Evolutionary conservation across 1,140 invertebrate genomes (phyloP), one percentile per base, ranked within the genome.

Genomic region (Drosophila tsacasi): DNA sequence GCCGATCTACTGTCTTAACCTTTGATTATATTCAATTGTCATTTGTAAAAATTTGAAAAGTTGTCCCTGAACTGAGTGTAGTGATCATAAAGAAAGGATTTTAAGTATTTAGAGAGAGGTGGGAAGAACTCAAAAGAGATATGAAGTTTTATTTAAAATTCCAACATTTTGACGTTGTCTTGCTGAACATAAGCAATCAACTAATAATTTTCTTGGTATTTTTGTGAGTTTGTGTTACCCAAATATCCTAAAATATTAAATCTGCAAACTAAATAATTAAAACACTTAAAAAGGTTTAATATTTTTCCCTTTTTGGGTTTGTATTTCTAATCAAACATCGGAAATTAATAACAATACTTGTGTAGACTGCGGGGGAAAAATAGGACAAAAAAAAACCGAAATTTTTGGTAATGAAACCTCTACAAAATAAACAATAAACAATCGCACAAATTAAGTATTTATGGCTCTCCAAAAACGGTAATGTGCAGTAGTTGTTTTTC

Each of bases 71-170:
- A 39, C 19, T 10, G 8, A 76, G 58, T 21, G 15, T 55, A 37
- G 17, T 32, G 13, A 30, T 49, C 42, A 47, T 59, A 19, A 46
- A 76, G 23, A 60, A 27, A 30, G 40, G 40, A 63, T 46, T n/a
- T 17, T 19, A 52, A 32, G 27, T 32, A 49, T 39, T 32, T 30
- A 1, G 8, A 68, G 59, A 39, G 35, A 2, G 15, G 12, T 0
- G 15, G 12, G 1, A 39, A n/a, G 5, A 35, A 30, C n/a, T 10
- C 8, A 25, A 23, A 44, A 10, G 7, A 54, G 27, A 23, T 25
- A 23, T 32, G 19, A 15, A 59, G 10, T 50, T 50, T 19, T 27
- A 47, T 19, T 59, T 6, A 9, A 27, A 23, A 23, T 19, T 35
- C 10, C 30, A 40, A 21, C 2, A 58, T n/a, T 47, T 57, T n/a